Evolutionary conservation across 2,888 invertebrate genomes (phyloP).

Genomic region (Pegoplata infirma): DNA sequence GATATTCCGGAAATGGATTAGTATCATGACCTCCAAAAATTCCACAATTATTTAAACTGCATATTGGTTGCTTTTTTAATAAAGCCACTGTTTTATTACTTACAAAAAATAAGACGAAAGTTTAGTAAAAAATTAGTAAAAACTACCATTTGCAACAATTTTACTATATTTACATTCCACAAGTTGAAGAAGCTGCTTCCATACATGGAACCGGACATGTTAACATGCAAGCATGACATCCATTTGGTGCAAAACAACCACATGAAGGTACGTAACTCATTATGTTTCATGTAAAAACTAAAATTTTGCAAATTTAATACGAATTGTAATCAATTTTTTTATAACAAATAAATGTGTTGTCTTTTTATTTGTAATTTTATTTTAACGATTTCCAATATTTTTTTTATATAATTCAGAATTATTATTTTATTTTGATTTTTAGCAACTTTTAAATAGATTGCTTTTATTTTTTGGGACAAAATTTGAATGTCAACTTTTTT

Average conservation of each 20-base stretch:
- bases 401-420: no score
- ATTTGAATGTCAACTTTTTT: no score
- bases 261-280: slow-evolving; percentile 34
- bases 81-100: slow-evolving; percentile 26
- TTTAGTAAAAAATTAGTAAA: neutral
- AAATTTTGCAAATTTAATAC: slow-evolving; percentile 30
- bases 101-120: no score
- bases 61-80: slow-evolving; percentile 8
- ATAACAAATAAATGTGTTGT: no score
- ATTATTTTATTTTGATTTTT: neutral
- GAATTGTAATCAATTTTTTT: neutral
- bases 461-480: no score
- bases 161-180: slow-evolving; percentile 14
- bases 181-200: neutral
- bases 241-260: neutral
- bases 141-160: no score
- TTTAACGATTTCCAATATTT: no score
- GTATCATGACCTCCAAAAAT: slow-evolving; percentile 48
- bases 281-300: neutral
- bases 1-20: slow-evolving; percentile 24
- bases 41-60: slow-evolving; percentile 38
- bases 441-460: no score
- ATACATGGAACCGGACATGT: neutral
- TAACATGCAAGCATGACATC: slow-evolving; percentile 18
- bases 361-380: no score